Evolutionary conservation across 2,888 invertebrate genomes (phyloP).

Genomic region (Mythimna impura): DNA sequence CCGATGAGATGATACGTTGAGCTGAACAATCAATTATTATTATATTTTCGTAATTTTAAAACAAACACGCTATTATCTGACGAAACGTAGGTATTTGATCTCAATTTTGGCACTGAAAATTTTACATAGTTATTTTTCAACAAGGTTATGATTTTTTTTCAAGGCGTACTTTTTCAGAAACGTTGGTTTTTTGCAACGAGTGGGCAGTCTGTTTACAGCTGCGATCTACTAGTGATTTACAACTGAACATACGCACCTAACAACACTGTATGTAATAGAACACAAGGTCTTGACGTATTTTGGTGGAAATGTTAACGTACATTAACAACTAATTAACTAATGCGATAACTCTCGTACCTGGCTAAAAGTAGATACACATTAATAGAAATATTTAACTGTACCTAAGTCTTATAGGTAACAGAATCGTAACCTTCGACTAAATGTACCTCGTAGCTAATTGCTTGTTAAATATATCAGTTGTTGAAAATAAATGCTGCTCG

Average conservation of each 20-base stretch:
- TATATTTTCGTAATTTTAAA: constrained; percentile 27
- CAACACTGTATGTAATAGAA: constrained; percentile 71
- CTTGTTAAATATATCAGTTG: constrained; percentile 52
- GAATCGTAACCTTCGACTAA: constrained; percentile 46
- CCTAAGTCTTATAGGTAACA: constrained; percentile 40
- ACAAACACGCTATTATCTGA: constrained; percentile 16
- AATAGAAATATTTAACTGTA: constrained; percentile 10
- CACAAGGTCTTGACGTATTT: constrained; percentile 79
- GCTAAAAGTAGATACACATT: constrained; percentile 15
- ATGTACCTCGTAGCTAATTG: constrained; percentile 54
- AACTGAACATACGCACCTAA: constrained; percentile 70
- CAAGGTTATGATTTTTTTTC: constrained; percentile 75
- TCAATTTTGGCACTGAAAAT: constrained; percentile 73
- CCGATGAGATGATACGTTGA: constrained; percentile 10
- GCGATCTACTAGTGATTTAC: constrained; percentile 80
- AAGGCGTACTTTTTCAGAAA: constrained; percentile 71
- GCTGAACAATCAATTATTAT: constrained; percentile 16
- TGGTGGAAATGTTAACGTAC: constrained; percentile 62
- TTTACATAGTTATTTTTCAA: constrained; percentile 71
- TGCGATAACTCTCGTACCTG: constrained; percentile 16
- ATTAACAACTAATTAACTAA: constrained; percentile 56
- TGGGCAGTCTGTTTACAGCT: constrained; percentile 83
- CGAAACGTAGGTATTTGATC: constrained; percentile 26
- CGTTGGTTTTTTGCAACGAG: constrained; percentile 74
- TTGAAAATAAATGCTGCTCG: constrained; percentile 49